phyloP scores from a whole-genome alignment of 1,140 invertebrate species.

The Caenorhabditis remanei region DNA sequence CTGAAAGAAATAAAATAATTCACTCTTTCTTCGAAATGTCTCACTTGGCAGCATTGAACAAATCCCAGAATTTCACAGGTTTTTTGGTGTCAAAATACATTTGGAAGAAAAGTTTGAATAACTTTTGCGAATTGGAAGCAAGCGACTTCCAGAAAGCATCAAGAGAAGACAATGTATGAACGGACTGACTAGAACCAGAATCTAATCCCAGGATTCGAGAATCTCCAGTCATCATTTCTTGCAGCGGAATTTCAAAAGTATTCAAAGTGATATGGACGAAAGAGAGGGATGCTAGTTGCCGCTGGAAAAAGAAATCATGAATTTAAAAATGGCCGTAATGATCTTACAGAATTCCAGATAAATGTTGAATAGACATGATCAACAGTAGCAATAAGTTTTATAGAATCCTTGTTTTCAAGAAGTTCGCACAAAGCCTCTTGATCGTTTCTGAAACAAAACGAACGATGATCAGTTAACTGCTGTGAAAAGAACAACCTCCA shows the following conservation, averaged over 20 bases:
- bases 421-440: constrained; percentile 31
- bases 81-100: constrained; percentile 17
- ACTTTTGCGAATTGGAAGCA: constrained; percentile 38
- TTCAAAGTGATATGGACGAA: constrained; percentile 27
- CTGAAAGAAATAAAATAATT: background rate
- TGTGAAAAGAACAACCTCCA: background rate
- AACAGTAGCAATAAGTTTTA: constrained; percentile 32
- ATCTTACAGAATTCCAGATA: constrained; percentile 29
- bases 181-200: background rate
- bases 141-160: constrained; percentile 56
- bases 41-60: constrained; percentile 52
- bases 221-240: constrained; percentile 20
- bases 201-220: constrained; percentile 28
- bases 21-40: background rate
- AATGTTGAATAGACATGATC: constrained; percentile 29
- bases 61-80: constrained; percentile 55
- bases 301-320: background rate
- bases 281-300: background rate
- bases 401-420: background rate
- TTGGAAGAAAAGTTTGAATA: constrained; percentile 51
- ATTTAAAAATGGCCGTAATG: background rate
- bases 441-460: background rate
- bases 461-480: background rate
- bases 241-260: constrained; percentile 18
- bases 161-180: constrained; percentile 47